A percentile compares a stretch with the other conserved stretches of the same genome.
These are phyloP conservation scores for Corythaixoides concolor DNA, from an alignment of 2,113 vertebrate species.

Conservation along the genomic window DNA sequence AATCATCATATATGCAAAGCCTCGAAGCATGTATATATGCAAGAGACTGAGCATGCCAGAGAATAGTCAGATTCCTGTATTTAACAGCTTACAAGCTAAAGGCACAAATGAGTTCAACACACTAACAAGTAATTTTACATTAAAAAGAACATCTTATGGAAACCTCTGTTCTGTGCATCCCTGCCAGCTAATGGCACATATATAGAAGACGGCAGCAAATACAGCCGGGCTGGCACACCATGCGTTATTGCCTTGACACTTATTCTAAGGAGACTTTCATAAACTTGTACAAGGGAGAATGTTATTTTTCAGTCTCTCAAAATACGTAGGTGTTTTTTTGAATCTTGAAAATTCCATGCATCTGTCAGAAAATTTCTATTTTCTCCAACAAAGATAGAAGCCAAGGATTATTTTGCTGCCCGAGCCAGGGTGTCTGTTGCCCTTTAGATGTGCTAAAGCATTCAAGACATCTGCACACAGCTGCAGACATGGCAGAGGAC, in stretches of 20 bases:
- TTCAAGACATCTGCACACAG: background rate
- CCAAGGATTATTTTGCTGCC: background rate
- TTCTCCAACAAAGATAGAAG: background rate
- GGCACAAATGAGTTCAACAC: constrained; percentile 5
- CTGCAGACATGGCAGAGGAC: background rate
- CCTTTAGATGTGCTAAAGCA: background rate
- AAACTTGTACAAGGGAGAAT: background rate
- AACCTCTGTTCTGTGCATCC: background rate
- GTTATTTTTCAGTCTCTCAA: background rate
- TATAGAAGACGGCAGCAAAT: background rate
- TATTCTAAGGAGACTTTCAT: background rate
- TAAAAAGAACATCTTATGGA: background rate
- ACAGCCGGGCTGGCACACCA: background rate
- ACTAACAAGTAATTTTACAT: background rate
- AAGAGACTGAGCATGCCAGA: background rate
- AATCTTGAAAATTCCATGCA: background rate
- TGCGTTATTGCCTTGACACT: background rate
- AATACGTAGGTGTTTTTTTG: background rate
- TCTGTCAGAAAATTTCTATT: background rate
- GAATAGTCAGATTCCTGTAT: background rate
- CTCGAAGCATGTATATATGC: background rate
- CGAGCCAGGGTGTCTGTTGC: background rate
- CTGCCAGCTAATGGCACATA: background rate
- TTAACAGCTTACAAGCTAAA: constrained; percentile 31
- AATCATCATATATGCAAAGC: background rate